A percentile compares a stretch with the other conserved stretches of the same genome.
Evolutionary conservation across 2,888 invertebrate genomes (phyloP).

Genomic region (Polyommatus iphigenia): DNA sequence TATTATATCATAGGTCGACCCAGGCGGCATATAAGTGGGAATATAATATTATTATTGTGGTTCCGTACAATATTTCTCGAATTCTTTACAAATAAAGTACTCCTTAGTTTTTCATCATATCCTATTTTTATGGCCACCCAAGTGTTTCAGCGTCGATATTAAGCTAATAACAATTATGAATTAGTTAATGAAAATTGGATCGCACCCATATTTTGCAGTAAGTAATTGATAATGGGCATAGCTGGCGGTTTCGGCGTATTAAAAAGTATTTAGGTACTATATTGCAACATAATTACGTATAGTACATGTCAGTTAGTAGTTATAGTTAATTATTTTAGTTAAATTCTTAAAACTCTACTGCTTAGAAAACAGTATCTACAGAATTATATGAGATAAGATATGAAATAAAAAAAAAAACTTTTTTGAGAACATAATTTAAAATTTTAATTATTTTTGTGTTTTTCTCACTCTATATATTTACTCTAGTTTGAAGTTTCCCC

Average conservation of each 20-base stretch:
- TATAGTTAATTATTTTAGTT: background rate
- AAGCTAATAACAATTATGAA: conserved; percentile 27
- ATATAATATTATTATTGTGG: too few species aligned
- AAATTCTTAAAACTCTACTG: too few species aligned
- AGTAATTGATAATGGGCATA: conserved; percentile 27
- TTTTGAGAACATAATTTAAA: too few species aligned
- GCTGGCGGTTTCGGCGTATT: background rate
- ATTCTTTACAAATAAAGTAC: background rate
- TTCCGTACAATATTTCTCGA: background rate
- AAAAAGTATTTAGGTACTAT: background rate
- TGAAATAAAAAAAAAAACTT: too few species aligned
- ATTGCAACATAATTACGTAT: background rate
- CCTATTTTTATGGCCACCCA: conserved; percentile 17
- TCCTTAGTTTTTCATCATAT: conserved; percentile 11
- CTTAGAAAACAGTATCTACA: too few species aligned
- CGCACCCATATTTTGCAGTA: conserved; percentile 14
- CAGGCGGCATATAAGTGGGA: too few species aligned
- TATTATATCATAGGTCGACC: too few species aligned
- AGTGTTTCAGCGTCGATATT: background rate
- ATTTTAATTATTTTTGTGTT: too few species aligned
- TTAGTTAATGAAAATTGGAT: conserved; percentile 12
- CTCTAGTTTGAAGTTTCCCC: too few species aligned
- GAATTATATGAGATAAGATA: too few species aligned
- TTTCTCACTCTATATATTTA: too few species aligned
- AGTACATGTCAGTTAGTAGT: too few species aligned